Evolutionary conservation across 2,888 invertebrate genomes (phyloP).

Genomic region (Thera obeliscata): DNA sequence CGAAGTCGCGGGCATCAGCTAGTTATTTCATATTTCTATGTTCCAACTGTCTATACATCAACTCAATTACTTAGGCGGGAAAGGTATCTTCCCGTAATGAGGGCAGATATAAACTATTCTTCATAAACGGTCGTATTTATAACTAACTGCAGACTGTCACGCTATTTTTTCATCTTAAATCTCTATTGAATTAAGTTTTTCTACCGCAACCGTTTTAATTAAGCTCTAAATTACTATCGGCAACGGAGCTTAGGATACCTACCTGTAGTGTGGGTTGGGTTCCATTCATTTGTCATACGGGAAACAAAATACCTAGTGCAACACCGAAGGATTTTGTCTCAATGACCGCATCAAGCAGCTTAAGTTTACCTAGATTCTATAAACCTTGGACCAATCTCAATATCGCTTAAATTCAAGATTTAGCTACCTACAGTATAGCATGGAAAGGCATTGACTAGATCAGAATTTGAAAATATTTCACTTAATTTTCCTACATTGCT

Average conservation of each 20-base stretch:
- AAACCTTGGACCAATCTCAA: too few species aligned
- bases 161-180: not conserved
- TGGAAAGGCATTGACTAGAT: too few species aligned
- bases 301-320: slow-evolving; percentile 2
- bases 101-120: not conserved
- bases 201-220: slow-evolving; percentile 29
- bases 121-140: not conserved
- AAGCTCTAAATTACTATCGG: slow-evolving; percentile 31
- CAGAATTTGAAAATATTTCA: too few species aligned
- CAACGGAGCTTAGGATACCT: slow-evolving; percentile 15
- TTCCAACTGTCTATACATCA: too few species aligned
- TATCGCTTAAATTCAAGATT: not conserved
- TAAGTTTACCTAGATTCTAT: not conserved
- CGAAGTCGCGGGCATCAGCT: too few species aligned
- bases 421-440: too few species aligned
- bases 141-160: not conserved
- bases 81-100: not conserved
- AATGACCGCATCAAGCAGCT: not conserved
- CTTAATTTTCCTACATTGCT: too few species aligned
- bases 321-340: not conserved
- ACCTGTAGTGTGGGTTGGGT: not conserved
- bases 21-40: too few species aligned
- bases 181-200: slow-evolving; percentile 4
- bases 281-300: slow-evolving; percentile 3
- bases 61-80: too few species aligned